These are phyloP conservation scores for Acrossocheilus fasciatus DNA, from an alignment of 2,797 vertebrate species.

Conservation along the genomic window DNA sequence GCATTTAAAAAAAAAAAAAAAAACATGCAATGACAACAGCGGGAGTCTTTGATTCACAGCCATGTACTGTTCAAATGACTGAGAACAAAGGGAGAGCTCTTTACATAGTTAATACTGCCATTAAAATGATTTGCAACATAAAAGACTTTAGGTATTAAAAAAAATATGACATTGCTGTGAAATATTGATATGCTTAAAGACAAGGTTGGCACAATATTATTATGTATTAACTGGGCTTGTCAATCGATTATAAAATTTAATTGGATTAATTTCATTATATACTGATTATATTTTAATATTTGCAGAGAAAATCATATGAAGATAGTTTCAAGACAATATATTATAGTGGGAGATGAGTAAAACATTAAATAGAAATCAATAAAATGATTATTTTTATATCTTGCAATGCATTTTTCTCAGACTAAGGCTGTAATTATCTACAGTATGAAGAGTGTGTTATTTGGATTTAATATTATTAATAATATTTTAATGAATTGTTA, in stretches of 20 bases:
- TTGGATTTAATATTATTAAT: no score
- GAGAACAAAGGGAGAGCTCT: constrained; percentile 41
- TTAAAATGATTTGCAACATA: constrained; percentile 23
- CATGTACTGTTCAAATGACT: constrained; percentile 18
- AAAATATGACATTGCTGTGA: not conserved
- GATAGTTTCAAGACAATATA: not conserved
- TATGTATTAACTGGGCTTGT: not conserved
- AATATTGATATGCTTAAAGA: constrained; percentile 3
- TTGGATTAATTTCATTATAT: not conserved
- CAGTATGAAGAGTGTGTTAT: not conserved
- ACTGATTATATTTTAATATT: not conserved
- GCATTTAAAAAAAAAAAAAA: constrained; percentile 13
- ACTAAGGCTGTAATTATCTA: not conserved
- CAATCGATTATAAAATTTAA: not conserved
- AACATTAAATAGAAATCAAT: not conserved
- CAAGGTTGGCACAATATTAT: not conserved
- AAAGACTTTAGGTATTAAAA: not conserved
- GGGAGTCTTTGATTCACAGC: constrained; percentile 37
- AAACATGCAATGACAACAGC: constrained; percentile 32
- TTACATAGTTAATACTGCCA: constrained; percentile 13
- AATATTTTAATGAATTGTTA: not conserved
- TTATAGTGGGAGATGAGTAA: not conserved
- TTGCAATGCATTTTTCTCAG: not conserved
- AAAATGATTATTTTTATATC: not conserved
- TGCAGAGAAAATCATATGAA: not conserved